phyloP scores from a whole-genome alignment of 2,888 invertebrate genomes.

The Bellardia pandia region DNA sequence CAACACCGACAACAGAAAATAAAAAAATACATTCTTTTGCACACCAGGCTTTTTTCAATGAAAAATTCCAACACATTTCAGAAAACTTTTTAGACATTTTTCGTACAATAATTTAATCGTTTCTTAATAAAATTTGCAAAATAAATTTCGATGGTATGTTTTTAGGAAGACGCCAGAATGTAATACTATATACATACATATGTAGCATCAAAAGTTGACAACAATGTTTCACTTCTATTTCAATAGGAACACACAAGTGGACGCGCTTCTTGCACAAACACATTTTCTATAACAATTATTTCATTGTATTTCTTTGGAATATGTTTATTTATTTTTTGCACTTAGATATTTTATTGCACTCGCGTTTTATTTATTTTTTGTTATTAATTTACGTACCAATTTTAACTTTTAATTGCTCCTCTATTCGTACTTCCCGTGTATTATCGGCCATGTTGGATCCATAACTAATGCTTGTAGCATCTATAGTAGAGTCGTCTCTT shows the following conservation, averaged over 20 bases:
- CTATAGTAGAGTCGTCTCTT: constrained; percentile 76
- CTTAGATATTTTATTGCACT: constrained; percentile 24
- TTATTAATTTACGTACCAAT: constrained; percentile 89
- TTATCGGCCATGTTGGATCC: constrained; percentile 96
- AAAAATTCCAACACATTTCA: constrained; percentile 50
- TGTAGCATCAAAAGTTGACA: constrained; percentile 48
- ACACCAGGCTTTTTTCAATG: constrained; percentile 50
- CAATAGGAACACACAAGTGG: constrained; percentile 60
- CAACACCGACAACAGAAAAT: constrained; percentile 42
- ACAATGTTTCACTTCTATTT: constrained; percentile 71
- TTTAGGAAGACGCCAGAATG: background rate
- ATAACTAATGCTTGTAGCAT: constrained; percentile 86
- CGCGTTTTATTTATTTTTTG: constrained; percentile 70
- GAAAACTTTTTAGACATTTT: background rate
- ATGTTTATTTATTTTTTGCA: constrained; percentile 50
- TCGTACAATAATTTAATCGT: background rate
- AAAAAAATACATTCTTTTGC: constrained; percentile 62
- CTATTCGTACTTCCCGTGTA: constrained; percentile 94
- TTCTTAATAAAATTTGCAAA: background rate
- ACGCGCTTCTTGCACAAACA: constrained; percentile 75
- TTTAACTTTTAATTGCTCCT: constrained; percentile 97
- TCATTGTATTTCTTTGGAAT: constrained; percentile 69
- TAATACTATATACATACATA: background rate
- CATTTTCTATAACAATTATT: constrained; percentile 78
- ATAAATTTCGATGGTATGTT: background rate